A percentile compares a stretch with the other conserved stretches of the same genome.
Evolutionary conservation across 1,140 invertebrate genomes (phyloP).

Genomic region (Eumaeus atala): DNA sequence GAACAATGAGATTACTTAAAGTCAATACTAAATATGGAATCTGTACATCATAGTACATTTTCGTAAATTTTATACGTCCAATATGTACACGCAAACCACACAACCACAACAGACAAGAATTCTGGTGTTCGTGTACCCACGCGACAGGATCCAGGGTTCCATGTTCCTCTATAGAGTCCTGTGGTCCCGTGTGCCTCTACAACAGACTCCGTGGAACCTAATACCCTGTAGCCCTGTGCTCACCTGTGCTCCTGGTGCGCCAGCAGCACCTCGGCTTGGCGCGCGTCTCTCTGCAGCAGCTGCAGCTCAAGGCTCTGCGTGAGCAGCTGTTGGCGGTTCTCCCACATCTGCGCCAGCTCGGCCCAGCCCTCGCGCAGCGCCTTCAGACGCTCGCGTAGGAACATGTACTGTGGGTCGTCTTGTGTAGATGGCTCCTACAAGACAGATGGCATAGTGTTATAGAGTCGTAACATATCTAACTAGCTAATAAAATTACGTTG

Average conservation of each 20-base stretch:
- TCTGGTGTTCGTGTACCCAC: no score
- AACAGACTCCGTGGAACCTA: no score
- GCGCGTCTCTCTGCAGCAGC: constrained; percentile 96
- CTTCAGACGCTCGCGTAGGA: constrained; percentile 95
- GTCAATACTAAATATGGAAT: no score
- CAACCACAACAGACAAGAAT: no score
- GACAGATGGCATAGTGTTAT: no score
- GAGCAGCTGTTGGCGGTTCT: constrained; percentile 95
- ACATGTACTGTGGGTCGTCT: constrained; percentile 99
- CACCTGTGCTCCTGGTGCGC: constrained; percentile 96
- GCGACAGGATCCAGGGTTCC: no score
- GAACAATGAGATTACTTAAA: no score
- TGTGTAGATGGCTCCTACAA: constrained; percentile 82
- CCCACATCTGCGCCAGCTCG: constrained; percentile 99
- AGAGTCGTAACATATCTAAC: not conserved
- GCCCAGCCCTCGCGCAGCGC: constrained; percentile 99
- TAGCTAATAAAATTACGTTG: not conserved
- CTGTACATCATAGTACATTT: no score
- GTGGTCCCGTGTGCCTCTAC: no score
- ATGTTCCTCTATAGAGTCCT: no score
- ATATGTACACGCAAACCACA: no score
- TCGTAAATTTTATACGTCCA: no score
- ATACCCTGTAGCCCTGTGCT: constrained; percentile 29
- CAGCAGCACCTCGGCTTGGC: constrained; percentile 97
- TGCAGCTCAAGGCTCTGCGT: constrained; percentile 96